These are phyloP conservation scores for Haplochromis burtoni DNA, from an alignment of 2,113 vertebrate species.

Conservation along the genomic window DNA sequence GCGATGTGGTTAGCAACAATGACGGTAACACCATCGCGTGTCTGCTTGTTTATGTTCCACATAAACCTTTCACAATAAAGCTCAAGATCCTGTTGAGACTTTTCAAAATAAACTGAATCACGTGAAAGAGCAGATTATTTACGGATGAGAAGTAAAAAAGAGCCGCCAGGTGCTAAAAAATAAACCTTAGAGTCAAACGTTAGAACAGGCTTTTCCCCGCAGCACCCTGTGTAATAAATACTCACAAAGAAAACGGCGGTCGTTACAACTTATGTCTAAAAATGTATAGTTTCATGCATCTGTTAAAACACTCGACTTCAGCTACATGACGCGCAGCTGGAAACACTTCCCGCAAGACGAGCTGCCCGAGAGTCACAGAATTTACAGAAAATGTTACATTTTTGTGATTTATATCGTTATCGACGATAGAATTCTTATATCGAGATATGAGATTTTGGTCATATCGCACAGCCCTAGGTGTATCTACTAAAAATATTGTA, in stretches of 20 bases:
- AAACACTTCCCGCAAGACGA: neutral
- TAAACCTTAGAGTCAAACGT: fast-evolving
- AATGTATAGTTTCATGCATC: neutral
- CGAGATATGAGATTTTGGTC: neutral
- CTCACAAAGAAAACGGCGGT: too few species aligned
- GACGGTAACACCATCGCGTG: too few species aligned
- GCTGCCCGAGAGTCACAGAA: neutral
- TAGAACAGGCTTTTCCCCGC: too few species aligned
- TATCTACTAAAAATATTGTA: neutral
- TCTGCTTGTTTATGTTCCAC: too few species aligned
- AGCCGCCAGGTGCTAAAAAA: too few species aligned
- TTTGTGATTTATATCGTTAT: neutral
- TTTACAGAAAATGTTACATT: neutral
- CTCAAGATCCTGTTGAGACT: too few species aligned
- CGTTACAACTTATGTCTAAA: too few species aligned
- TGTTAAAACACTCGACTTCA: neutral
- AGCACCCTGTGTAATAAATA: too few species aligned
- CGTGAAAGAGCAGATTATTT: too few species aligned
- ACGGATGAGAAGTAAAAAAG: too few species aligned
- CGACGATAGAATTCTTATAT: neutral
- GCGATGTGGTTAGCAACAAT: neutral
- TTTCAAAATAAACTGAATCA: too few species aligned
- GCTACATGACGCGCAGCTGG: neutral
- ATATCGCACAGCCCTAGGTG: neutral
- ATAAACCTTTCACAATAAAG: too few species aligned